Conservation (phyloP, 1,140 invertebrate genomes). For the Mactra quadrangularis region DNA sequence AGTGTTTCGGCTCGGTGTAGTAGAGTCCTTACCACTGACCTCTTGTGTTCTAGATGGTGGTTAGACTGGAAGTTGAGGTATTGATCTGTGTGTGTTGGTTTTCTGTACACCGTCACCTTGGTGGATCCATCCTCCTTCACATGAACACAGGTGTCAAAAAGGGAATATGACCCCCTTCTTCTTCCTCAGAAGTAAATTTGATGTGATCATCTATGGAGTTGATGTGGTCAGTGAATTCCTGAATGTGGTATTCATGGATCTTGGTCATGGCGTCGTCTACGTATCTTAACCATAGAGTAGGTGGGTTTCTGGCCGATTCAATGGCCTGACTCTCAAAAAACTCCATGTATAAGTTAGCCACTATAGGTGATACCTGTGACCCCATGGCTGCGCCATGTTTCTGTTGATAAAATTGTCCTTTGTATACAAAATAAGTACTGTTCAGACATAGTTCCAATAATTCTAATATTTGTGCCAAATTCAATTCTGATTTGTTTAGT, state of each 20-base stretch:
- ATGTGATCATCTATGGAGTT: slow-evolving; percentile 33
- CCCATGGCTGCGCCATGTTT: too few relatives aligned
- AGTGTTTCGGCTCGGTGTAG: neutral
- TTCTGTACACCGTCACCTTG: too few relatives aligned
- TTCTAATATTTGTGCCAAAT: neutral
- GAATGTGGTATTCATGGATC: slow-evolving; percentile 8
- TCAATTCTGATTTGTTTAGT: neutral
- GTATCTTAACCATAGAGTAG: too few relatives aligned
- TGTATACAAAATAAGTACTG: slow-evolving; percentile 27
- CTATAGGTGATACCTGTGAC: too few relatives aligned
- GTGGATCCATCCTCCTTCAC: too few relatives aligned
- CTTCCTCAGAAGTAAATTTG: slow-evolving; percentile 8
- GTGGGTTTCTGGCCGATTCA: too few relatives aligned
- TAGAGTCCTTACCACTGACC: neutral
- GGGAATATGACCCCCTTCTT: neutral
- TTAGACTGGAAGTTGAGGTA: slow-evolving; percentile 41
- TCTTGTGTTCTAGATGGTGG: slow-evolving; percentile 31
- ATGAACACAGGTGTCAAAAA: neutral
- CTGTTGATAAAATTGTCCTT: neutral
- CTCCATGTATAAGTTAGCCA: too few relatives aligned
- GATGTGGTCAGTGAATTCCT: slow-evolving; percentile 12
- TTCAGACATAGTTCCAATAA: neutral
- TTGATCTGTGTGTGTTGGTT: slow-evolving; percentile 14
- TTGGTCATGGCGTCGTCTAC: slow-evolving; percentile 19
- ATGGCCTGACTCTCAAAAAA: too few relatives aligned